Evolutionary conservation across 2,113 vertebrate genomes (phyloP), one percentile per base, ranked within the genome.

Genomic region (Malurus cyaneus): DNA sequence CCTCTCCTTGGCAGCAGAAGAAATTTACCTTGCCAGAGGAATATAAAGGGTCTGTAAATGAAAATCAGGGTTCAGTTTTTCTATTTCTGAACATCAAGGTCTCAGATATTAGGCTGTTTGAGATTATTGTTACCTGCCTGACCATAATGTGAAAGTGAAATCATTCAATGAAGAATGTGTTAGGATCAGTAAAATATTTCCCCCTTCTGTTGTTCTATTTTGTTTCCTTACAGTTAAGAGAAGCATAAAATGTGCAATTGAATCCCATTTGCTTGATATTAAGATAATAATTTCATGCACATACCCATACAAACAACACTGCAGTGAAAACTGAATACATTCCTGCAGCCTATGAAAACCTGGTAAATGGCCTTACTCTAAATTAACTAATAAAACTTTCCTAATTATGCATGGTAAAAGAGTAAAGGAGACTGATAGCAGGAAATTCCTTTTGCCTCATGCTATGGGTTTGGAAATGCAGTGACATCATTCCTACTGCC

Each of bases 301-400:
- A 91, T 95, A 96, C 60, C 86, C 95, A 79, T 94, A 96, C 96
- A 97, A 93, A 97, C 95, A 98, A 87, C 62, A 73, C 74, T 95
- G 91, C 82, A 93, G 84, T 94, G 94, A 97, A 96, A 97, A 93
- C 87, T 77, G 92, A 98, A 96, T 87, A 94, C 88, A 96, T 89
- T 95, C 94, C 93, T 97, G 93, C 91, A 96, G 84, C 94, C 92
- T 94, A 88, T 62, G 88, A 97, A 95, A 80, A 93, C 79, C 80
- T 95, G 80, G 96, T 94, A 97, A 95, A 98, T 88, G 94, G 93
- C 72, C 86, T 86, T 94, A 86, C 64, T 97, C 96, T 95, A 98
- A 97, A 95, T 92, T 93, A 95, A 83, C 94, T 95, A 97, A 98
- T 97, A 97, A 98, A 98, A 97, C 95, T 97, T 97, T 96, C 90